Evolutionary conservation across 2,797 vertebrate species (phyloP), one percentile per base, ranked within the genome.

Genomic region (Characodon lateralis): DNA sequence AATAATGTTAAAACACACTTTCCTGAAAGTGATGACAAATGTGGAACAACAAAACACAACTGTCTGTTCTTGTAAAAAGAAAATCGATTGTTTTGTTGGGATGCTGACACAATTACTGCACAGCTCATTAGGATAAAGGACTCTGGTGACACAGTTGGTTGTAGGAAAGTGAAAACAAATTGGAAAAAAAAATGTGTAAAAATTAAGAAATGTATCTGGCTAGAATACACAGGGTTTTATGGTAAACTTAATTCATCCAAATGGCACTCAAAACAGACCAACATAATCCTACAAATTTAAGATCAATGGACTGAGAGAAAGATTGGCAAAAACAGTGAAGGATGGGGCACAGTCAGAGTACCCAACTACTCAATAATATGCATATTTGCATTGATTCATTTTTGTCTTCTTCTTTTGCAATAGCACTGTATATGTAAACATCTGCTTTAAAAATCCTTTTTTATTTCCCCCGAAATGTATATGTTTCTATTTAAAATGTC

Each of bases 301-400:
- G 28, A 81, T 6, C 35, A 74, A 20, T 31, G 63, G 65, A 48
- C 55, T 3, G n/a, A 28, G 41, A 73, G 8, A 9, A 8, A 22
- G 43, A 28, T 51, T 50, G 22, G n/a, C 4, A 6, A 41, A 41
- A 80, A 83, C 73, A 71, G 46, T 20, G 35, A 35, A 35, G 35
- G 35, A 35, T 35, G 35, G 35, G 4, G 35, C 35, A 3, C 35
- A 35, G 35, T 35, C 35, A 35, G 3, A 35, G 35, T 35, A 35
- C 35, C 53, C 22, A 22, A 1, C 10, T 24, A 39, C 8, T 66
- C 63, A 24, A 66, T 16, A 16, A 43, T 69, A 68, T 12, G 8
- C 65, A 41, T 69, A 46, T 69, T 69, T n/a, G 24, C 65, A 43
- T 6, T 3, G 2, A 68, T n/a, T 68, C 22, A 43, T 68, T 68